A percentile compares a stretch with the other conserved stretches of the same genome.
phyloP scores from a whole-genome alignment of 2,113 vertebrate genomes.

The Pavo muticus region DNA sequence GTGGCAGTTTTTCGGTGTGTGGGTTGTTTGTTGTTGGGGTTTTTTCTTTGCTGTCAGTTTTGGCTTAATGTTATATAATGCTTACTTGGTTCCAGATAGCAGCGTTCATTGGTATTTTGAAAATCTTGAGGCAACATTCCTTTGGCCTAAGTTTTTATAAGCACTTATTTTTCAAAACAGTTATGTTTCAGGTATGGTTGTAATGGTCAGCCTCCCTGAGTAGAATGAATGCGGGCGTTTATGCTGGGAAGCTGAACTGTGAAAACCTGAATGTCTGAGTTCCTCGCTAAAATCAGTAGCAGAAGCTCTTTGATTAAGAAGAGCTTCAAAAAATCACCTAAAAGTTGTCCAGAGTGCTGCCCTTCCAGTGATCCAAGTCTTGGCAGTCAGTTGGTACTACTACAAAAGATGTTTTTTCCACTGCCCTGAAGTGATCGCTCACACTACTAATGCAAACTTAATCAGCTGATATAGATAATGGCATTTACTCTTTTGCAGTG shows the following conservation, averaged over 20 bases:
- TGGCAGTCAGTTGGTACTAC: not conserved
- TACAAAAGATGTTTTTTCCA: not conserved
- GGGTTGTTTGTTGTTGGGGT: not conserved
- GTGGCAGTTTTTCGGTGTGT: not conserved
- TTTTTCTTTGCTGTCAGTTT: not conserved
- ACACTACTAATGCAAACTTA: not conserved
- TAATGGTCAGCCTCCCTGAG: not conserved
- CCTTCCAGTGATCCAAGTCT: not conserved
- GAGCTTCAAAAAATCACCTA: not conserved
- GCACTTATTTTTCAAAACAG: not conserved
- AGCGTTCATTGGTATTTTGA: not conserved
- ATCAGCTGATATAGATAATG: not conserved
- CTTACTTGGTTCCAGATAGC: not conserved
- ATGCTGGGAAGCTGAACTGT: not conserved
- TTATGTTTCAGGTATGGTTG: accelerated
- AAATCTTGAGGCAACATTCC: not conserved
- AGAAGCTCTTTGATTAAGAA: not conserved
- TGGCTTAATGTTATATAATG: not conserved
- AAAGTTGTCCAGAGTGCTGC: not conserved
- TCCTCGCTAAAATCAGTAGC: not conserved
- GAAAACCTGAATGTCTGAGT: not conserved
- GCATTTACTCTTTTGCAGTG: not conserved
- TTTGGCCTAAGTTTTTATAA: not conserved
- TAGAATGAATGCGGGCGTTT: not conserved
- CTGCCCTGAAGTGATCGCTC: not conserved